phyloP scores from a whole-genome alignment of 1,140 invertebrate genomes.

The Drosophila neocordata region DNA sequence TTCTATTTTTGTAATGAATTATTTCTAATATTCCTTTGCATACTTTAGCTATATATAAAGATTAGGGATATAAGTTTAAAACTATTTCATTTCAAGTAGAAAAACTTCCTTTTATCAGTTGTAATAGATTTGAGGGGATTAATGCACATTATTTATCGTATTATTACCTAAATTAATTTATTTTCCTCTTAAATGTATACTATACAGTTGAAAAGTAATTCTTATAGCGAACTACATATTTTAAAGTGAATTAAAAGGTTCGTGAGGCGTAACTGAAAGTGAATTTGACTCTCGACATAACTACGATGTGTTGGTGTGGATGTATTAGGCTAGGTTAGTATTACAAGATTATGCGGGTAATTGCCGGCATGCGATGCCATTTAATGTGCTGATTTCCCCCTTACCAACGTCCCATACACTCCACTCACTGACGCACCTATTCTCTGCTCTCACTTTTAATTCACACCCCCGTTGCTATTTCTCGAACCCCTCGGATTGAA shows the following conservation, averaged over 20 bases:
- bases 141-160: too few species aligned
- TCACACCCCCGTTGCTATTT: too few species aligned
- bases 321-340: slow-evolving; percentile 61
- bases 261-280: slow-evolving; percentile 45
- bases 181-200: too few species aligned
- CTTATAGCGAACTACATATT: slow-evolving; percentile 17
- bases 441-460: not conserved
- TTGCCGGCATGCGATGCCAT: slow-evolving; percentile 76
- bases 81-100: too few species aligned
- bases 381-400: slow-evolving; percentile 44
- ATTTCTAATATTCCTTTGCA: too few species aligned
- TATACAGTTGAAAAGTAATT: not conserved
- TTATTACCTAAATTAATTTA: too few species aligned
- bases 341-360: slow-evolving; percentile 80
- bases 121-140: too few species aligned
- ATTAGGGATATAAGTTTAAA: too few species aligned
- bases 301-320: slow-evolving; percentile 15
- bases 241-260: slow-evolving; percentile 70
- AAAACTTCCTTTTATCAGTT: too few species aligned
- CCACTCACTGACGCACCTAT: slow-evolving; percentile 2
- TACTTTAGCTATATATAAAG: too few species aligned
- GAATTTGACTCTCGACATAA: slow-evolving; percentile 54
- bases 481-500: too few species aligned
- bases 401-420: not conserved
- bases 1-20: too few species aligned